Conservation (phyloP, 2,113 vertebrate species). For the Climacteris rufus region DNA sequence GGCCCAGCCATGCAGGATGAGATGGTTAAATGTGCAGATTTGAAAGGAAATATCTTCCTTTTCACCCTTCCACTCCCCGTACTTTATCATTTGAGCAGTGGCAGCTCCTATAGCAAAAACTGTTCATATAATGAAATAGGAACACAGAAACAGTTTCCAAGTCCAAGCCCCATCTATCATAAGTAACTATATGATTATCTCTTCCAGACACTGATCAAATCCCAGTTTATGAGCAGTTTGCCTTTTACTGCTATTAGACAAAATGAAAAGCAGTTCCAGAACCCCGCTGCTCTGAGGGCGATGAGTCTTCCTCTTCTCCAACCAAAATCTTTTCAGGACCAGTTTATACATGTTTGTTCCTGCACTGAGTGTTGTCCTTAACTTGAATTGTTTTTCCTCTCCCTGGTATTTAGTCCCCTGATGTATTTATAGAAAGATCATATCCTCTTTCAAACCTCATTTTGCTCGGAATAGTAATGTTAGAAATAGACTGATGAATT, state of each 20-base stretch:
- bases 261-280: conserved; percentile 9
- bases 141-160: not conserved
- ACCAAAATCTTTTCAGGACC: not conserved
- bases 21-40: not conserved
- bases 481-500: conserved; percentile 50
- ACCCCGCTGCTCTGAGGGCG: not conserved
- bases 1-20: not conserved
- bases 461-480: conserved; percentile 49
- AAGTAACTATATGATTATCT: not conserved
- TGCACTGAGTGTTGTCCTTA: not conserved
- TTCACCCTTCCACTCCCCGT: not conserved
- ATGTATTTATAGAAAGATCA: conserved; percentile 52
- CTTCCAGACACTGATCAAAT: conserved; percentile 27
- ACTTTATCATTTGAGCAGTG: not conserved
- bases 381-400: conserved; percentile 40
- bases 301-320: not conserved
- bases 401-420: conserved; percentile 21
- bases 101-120: not conserved
- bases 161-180: not conserved
- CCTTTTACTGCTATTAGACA: not conserved
- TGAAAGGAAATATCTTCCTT: not conserved
- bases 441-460: conserved; percentile 45
- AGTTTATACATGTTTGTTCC: not conserved
- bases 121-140: not conserved
- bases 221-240: not conserved